phyloP scores from a whole-genome alignment of 1,140 invertebrate genomes.

The Drosophila neocordata region DNA sequence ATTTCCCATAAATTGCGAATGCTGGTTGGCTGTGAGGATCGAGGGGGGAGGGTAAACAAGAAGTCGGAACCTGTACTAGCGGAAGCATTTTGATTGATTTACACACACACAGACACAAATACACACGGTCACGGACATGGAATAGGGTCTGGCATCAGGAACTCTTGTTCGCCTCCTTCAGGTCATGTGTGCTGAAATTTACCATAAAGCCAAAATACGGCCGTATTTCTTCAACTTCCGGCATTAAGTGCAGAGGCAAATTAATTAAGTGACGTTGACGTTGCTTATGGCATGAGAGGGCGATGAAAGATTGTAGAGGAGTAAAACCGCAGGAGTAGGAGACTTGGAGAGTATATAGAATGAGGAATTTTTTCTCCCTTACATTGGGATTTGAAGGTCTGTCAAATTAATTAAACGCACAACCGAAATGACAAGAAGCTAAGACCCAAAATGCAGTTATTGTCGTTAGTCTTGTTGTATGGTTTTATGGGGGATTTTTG shows the following conservation, averaged over 20 bases:
- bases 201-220: constrained; percentile 69
- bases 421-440: constrained; percentile 27
- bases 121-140: constrained; percentile 17
- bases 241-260: constrained; percentile 77
- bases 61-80: constrained; percentile 35
- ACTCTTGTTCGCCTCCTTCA: constrained; percentile 41
- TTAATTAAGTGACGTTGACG: constrained; percentile 77
- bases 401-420: constrained; percentile 61
- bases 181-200: constrained; percentile 65
- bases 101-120: constrained; percentile 44
- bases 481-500: constrained; percentile 51
- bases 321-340: background rate
- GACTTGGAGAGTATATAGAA: background rate
- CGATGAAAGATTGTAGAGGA: background rate
- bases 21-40: constrained; percentile 1
- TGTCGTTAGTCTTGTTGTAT: constrained; percentile 9
- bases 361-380: background rate
- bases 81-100: constrained; percentile 79
- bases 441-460: constrained; percentile 7
- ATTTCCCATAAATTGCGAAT: constrained; percentile 70
- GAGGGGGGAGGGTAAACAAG: background rate
- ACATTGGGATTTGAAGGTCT: constrained; percentile 17
- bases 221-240: constrained; percentile 80
- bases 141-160: constrained; percentile 20
- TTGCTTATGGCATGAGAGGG: constrained; percentile 12